Evolutionary conservation across 2,113 vertebrate species (phyloP).

Genomic region (Stigmatopora argus): DNA sequence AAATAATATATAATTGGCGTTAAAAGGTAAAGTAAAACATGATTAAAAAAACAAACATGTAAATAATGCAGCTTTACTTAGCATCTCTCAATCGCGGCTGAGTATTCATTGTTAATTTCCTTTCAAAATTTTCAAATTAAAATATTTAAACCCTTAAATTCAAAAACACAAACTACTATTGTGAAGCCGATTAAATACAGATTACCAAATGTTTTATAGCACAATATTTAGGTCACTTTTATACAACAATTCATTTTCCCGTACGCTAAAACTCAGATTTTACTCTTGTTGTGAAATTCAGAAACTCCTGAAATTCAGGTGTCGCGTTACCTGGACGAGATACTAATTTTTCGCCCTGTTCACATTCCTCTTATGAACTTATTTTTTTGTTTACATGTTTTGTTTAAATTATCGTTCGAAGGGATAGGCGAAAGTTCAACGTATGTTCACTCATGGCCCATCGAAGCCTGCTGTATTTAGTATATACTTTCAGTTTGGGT

Average conservation of each 20-base stretch:
- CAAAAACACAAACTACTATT: not conserved
- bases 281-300: not conserved
- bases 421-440: not conserved
- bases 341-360: not conserved
- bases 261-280: not conserved
- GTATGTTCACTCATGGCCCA: constrained; percentile 12
- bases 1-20: constrained; percentile 6
- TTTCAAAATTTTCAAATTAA: not conserved
- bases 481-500: not conserved
- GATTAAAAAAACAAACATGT: not conserved
- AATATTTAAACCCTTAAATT: not conserved
- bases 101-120: not conserved
- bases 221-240: not conserved
- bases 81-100: not conserved
- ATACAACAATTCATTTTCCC: not conserved
- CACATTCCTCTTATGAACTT: not conserved
- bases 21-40: not conserved
- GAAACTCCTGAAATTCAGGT: not conserved
- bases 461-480: not conserved
- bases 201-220: not conserved
- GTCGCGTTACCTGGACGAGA: not conserved
- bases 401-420: not conserved
- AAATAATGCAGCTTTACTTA: not conserved
- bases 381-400: not conserved
- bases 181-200: not conserved